Evolutionary conservation across 2,797 vertebrate species (phyloP).

Genomic region (Syncerus caffer): DNA sequence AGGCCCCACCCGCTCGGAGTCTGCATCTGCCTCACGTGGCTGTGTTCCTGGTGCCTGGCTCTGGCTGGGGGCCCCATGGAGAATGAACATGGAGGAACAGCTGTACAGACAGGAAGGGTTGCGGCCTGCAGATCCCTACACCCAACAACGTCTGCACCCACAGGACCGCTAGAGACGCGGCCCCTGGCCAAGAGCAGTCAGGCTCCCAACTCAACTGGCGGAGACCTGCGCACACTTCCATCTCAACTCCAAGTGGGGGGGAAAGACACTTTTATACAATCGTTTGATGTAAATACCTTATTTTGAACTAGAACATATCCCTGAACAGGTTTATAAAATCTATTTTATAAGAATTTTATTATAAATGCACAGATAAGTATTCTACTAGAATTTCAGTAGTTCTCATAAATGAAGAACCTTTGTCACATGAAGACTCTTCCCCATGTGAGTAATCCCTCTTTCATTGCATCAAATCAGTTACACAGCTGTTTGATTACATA

Average conservation of each 20-base stretch:
- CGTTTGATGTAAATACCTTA: not conserved
- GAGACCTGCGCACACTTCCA: not conserved
- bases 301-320: not conserved
- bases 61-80: accelerated
- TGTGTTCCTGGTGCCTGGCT: accelerated
- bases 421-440: not conserved
- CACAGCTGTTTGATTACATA: not conserved
- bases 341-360: not conserved
- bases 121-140: not conserved
- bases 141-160: not conserved
- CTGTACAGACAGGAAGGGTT: not conserved
- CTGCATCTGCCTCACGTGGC: not conserved
- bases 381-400: not conserved
- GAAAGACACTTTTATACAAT: not conserved
- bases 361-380: not conserved
- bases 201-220: not conserved
- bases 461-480: not conserved
- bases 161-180: accelerated
- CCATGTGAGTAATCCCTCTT: not conserved
- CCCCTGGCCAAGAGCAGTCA: accelerated
- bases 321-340: not conserved
- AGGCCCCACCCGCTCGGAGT: not conserved
- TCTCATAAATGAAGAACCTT: not conserved
- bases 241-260: not conserved
- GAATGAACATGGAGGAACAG: not conserved